Conservation (phyloP, 2,797 vertebrate genomes). For the Sebastolobus altivelis region DNA sequence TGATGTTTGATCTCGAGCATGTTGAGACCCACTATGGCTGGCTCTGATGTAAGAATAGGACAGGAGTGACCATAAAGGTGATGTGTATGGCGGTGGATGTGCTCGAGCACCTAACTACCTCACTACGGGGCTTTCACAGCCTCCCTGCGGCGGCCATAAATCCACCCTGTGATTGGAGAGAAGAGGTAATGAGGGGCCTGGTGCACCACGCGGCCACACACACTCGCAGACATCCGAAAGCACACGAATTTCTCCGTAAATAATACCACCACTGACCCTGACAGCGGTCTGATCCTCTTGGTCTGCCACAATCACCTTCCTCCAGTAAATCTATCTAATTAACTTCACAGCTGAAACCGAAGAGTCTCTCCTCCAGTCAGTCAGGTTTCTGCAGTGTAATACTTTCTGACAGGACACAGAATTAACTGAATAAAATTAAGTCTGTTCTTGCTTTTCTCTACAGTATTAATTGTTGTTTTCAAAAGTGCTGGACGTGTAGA, state of each 20-base stretch:
- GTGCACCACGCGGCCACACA: slow-evolving; percentile 33
- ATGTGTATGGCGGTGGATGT: slow-evolving; percentile 54
- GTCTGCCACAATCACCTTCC: slow-evolving; percentile 72
- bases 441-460: neutral
- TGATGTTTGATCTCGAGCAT: slow-evolving; percentile 46
- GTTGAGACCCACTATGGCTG: slow-evolving; percentile 4
- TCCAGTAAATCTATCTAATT: slow-evolving; percentile 78
- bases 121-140: slow-evolving; percentile 58
- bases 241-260: slow-evolving; percentile 57
- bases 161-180: slow-evolving; percentile 73
- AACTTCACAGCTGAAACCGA: slow-evolving; percentile 64
- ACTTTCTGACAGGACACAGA: slow-evolving; percentile 63
- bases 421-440: slow-evolving; percentile 62
- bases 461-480: slow-evolving; percentile 61
- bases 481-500: slow-evolving; percentile 32
- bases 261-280: slow-evolving; percentile 72
- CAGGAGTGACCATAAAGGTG: slow-evolving; percentile 65
- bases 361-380: slow-evolving; percentile 52
- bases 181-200: slow-evolving; percentile 71
- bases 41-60: slow-evolving; percentile 46
- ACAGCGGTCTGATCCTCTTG: slow-evolving; percentile 68
- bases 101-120: slow-evolving; percentile 65
- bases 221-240: slow-evolving; percentile 4
- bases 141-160: slow-evolving; percentile 69
- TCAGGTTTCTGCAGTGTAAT: slow-evolving; percentile 51